Conservation (phyloP, 2,113 vertebrate species). For the Smithornis capensis region DNA sequence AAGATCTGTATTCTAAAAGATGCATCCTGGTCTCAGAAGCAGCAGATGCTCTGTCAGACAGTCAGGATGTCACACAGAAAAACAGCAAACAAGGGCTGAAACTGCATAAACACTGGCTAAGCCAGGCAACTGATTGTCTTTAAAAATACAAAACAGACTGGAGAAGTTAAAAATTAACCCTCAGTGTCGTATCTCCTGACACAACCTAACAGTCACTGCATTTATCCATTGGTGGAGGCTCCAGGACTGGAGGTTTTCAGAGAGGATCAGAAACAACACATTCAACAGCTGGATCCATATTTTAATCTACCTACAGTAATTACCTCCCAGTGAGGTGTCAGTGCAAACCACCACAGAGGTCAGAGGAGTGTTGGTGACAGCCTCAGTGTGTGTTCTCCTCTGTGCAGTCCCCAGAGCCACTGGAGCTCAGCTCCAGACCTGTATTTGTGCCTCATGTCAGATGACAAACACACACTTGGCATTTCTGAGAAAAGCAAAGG, state of each 20-base stretch:
- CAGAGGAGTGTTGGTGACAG: background rate
- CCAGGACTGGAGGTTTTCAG: background rate
- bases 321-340: background rate
- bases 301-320: background rate
- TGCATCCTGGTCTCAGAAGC: background rate
- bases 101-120: conserved; percentile 4
- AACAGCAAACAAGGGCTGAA: conserved; percentile 2
- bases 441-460: conserved; percentile 30
- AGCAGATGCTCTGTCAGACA: background rate
- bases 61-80: background rate
- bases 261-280: background rate
- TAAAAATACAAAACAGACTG: background rate
- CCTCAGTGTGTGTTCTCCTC: background rate
- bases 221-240: background rate
- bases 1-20: background rate
- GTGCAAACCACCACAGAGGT: background rate
- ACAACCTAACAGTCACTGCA: background rate
- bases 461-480: background rate
- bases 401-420: background rate
- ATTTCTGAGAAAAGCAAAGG: conserved; percentile 8
- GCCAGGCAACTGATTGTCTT: conserved; percentile 49
- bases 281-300: background rate
- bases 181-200: background rate
- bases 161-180: background rate
- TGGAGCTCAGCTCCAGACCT: background rate